A percentile compares a stretch with the other conserved stretches of the same genome.
Evolutionary conservation across 2,888 invertebrate species (phyloP).

Genomic region (Hirtodrosophila alboralis): DNA sequence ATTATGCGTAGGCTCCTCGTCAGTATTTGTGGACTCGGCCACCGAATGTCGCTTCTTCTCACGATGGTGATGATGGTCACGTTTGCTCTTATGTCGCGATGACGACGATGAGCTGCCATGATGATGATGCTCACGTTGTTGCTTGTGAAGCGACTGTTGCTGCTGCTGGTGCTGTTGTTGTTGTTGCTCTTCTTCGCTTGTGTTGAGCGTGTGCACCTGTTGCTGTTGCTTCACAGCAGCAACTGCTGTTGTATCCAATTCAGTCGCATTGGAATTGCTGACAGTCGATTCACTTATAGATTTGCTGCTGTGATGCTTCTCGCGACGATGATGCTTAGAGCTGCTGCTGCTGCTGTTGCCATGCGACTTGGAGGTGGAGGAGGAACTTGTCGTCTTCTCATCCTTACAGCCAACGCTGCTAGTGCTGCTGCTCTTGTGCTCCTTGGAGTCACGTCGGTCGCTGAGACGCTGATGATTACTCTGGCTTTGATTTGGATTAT

Average conservation of each 20-base stretch:
- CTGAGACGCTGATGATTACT: slow-evolving; percentile 55
- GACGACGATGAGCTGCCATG: slow-evolving; percentile 69
- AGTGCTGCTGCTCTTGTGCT: slow-evolving; percentile 60
- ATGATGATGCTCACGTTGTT: slow-evolving; percentile 68
- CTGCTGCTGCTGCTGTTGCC: slow-evolving; percentile 49
- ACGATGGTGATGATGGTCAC: slow-evolving; percentile 82
- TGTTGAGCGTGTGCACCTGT: too few species aligned
- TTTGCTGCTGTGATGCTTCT: slow-evolving; percentile 83
- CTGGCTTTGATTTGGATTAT: slow-evolving; percentile 28
- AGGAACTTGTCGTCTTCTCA: slow-evolving; percentile 33
- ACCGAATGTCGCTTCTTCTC: slow-evolving; percentile 82
- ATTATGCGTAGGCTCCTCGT: slow-evolving; percentile 73
- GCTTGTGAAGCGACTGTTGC: slow-evolving; percentile 48
- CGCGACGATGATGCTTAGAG: slow-evolving; percentile 69
- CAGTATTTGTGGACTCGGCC: slow-evolving; percentile 70
- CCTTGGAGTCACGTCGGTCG: slow-evolving; percentile 75
- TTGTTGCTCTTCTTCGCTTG: too few species aligned
- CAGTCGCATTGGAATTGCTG: slow-evolving; percentile 18
- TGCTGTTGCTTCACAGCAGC: slow-evolving; percentile 18
- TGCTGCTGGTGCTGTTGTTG: slow-evolving; percentile 34
- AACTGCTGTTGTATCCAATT: slow-evolving; percentile 13
- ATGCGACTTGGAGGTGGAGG: slow-evolving; percentile 59
- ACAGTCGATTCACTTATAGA: slow-evolving; percentile 33
- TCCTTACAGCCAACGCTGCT: slow-evolving; percentile 50
- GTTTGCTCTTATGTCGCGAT: slow-evolving; percentile 80